Base-by-base conservation (phyloP, 2,113 vertebrate genomes). In the Ctenodactylus gundi region DNA sequence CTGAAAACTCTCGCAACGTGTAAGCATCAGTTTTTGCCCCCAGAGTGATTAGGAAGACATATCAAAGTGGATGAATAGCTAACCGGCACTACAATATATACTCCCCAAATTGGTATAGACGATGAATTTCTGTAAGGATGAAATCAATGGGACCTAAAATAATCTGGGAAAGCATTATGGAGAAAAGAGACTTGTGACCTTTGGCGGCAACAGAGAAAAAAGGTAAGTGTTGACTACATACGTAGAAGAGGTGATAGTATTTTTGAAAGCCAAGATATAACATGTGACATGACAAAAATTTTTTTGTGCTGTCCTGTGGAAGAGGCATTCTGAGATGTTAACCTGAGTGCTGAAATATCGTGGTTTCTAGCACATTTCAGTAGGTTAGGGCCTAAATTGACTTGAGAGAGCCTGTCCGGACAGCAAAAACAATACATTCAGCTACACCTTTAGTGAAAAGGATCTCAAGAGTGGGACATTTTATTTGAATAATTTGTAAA, bases 251-350 rank as follows among this genome's bases (percentile, higher is more conserved):
- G 36, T 34, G 31, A 36, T 78, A 51, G 23, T 87, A 25, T 20
- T 94, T 92, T 94, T 57, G 14, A 49, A 86, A 95, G 84, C 4
- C 44, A 90, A 75, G 44, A 72, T 77, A 13, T 92, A 62, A 77
- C 80, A 88, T 34, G 11, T 49, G 44, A n/a, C 57, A 58, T 4
- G 9, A 49, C 41, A 77, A 53, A 94, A 72, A 34, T 8, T 85
- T 67, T 8, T 85, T 67, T 91, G 31, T 84, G 34, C 21, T 70
- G 17, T 34, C 39, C 20, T 34, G 36, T 23, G 2, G 62, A 82
- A 44, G 18, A 72, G 27, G 36, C 12, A 60, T 72, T 86, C 4
- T 91, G 49, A 25, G 49, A 78, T 34, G 25, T 92, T 82, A 80
- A 55, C 31, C 36, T 92, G n/a, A 31, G n/a, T 93, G 39, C 29